These are phyloP conservation scores for Mayetiola destructor DNA, from an alignment of 2,888 invertebrate genomes.

Conservation along the genomic window DNA sequence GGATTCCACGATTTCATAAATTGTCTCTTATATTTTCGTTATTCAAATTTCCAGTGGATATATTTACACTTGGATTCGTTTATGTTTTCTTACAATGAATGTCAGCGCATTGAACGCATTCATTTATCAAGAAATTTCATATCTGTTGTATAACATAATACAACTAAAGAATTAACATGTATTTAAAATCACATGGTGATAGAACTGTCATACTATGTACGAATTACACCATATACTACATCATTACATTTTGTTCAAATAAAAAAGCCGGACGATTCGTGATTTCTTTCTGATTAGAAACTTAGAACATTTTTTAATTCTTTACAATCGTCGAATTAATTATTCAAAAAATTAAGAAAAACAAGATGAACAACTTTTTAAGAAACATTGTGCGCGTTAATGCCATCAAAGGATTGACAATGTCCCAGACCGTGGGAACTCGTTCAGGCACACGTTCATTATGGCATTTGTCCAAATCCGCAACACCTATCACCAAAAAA, in stretches of 20 bases:
- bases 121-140: too few relatives aligned
- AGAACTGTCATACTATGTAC: constrained; percentile 2
- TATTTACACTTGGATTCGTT: too few relatives aligned
- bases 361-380: background rate
- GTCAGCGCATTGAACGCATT: background rate
- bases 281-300: background rate
- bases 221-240: background rate
- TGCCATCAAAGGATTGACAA: constrained; percentile 25
- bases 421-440: constrained; percentile 33
- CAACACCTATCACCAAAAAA: constrained; percentile 40
- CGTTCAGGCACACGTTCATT: constrained; percentile 49
- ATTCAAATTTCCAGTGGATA: too few relatives aligned
- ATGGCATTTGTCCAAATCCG: constrained; percentile 52
- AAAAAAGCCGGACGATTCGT: constrained; percentile 2
- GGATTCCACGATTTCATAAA: too few relatives aligned
- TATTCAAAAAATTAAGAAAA: background rate
- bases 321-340: background rate
- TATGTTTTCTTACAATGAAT: too few relatives aligned
- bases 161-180: too few relatives aligned
- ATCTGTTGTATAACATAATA: too few relatives aligned
- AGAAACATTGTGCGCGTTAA: constrained; percentile 29
- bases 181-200: too few relatives aligned
- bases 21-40: too few relatives aligned
- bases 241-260: background rate
- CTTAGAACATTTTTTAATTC: background rate